Evolutionary conservation across 2,888 invertebrate species (phyloP).

Genomic region (Agonopterix arenella): DNA sequence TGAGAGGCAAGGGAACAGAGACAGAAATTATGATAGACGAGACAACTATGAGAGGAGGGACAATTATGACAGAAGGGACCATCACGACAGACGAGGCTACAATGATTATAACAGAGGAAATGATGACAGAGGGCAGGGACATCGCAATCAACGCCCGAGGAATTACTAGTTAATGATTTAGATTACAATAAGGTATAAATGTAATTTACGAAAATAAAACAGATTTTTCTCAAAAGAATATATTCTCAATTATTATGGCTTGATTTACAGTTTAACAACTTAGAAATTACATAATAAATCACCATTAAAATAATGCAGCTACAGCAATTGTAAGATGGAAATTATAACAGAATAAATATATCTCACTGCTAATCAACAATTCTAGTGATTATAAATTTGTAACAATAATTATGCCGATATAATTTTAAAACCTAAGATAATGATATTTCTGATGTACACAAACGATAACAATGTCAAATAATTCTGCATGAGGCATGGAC

Average conservation of each 20-base stretch:
- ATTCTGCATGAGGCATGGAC: slow-evolving; percentile 23
- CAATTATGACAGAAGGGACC: slow-evolving; percentile 17
- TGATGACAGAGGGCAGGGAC: slow-evolving; percentile 19
- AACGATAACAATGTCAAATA: slow-evolving; percentile 48
- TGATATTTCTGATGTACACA: slow-evolving; percentile 42
- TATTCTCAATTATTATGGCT: slow-evolving; percentile 77
- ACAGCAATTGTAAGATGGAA: slow-evolving; percentile 62
- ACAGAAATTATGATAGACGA: slow-evolving; percentile 23
- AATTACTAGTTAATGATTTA: slow-evolving; percentile 16
- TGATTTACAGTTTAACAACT: slow-evolving; percentile 76
- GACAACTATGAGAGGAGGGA: slow-evolving; percentile 17
- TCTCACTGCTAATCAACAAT: slow-evolving; percentile 73
- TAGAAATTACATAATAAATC: slow-evolving; percentile 73
- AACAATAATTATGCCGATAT: slow-evolving; percentile 73
- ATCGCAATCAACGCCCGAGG: slow-evolving; percentile 23
- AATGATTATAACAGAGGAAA: slow-evolving; percentile 24
- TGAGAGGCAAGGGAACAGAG: slow-evolving; percentile 23
- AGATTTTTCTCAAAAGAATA: slow-evolving; percentile 69
- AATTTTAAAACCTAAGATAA: slow-evolving; percentile 49
- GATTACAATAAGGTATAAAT: slow-evolving; percentile 2
- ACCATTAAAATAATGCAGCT: slow-evolving; percentile 70
- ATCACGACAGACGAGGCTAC: slow-evolving; percentile 21
- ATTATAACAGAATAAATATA: slow-evolving; percentile 66
- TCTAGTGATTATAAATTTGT: slow-evolving; percentile 66
- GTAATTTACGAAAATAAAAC: slow-evolving; percentile 28